Conservation (phyloP, 2,113 vertebrate species). For the Campylomormyrus tamandua region DNA sequence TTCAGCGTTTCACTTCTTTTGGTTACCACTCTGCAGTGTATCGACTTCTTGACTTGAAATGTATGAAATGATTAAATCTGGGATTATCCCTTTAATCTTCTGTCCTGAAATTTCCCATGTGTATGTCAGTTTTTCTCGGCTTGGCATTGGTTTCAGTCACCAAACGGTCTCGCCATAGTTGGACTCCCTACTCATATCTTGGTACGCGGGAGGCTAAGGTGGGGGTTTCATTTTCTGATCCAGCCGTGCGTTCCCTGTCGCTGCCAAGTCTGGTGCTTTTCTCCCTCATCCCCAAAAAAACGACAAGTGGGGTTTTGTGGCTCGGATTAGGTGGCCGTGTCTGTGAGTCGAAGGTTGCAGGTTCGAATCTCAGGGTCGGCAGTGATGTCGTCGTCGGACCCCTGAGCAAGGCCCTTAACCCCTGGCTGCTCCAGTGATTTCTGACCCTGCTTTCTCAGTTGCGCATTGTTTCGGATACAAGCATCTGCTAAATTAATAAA, state of each 20-base stretch:
- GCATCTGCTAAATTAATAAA: background rate
- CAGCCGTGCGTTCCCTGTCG: background rate
- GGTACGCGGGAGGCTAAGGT: background rate
- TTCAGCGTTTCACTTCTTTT: background rate
- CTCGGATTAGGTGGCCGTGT: background rate
- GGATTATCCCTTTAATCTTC: background rate
- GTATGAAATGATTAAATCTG: background rate
- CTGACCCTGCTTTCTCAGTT: background rate
- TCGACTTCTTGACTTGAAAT: background rate
- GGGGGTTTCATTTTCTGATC: background rate
- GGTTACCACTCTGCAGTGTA: background rate
- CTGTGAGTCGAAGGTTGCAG: background rate
- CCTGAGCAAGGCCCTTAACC: background rate
- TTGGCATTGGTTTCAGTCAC: background rate
- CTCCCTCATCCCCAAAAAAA: background rate
- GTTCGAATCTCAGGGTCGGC: background rate
- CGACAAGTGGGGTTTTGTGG: background rate
- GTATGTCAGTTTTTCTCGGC: background rate
- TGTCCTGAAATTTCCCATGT: background rate
- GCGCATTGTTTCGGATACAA: background rate
- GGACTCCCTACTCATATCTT: background rate
- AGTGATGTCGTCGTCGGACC: background rate
- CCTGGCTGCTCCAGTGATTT: slow-evolving; percentile 23
- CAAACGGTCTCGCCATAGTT: background rate
- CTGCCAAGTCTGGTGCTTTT: background rate